phyloP scores from a whole-genome alignment of 1,140 invertebrate species.

The Cheumatopsyche charites region DNA sequence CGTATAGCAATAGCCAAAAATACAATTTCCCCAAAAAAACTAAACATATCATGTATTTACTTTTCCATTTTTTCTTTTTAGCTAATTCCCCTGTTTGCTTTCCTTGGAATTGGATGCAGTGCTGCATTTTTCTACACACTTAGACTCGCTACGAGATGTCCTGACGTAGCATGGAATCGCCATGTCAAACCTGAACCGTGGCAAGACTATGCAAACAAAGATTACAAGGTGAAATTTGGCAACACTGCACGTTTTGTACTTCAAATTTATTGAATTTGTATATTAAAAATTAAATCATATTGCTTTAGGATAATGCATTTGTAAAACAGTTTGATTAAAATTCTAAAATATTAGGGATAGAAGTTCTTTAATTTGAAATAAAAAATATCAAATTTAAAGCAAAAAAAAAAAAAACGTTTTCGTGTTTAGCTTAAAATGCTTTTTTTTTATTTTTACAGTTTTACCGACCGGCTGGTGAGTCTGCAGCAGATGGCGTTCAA shows the following conservation, averaged over 20 bases:
- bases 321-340: no score
- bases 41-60: background rate
- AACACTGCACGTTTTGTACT: no score
- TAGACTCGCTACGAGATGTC: constrained; percentile 73
- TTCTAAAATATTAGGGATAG: no score
- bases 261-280: no score
- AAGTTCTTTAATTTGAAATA: no score
- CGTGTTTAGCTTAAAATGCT: no score
- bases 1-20: background rate
- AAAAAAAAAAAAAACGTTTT: no score
- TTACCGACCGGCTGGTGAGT: background rate
- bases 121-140: constrained; percentile 68
- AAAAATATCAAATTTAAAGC: no score
- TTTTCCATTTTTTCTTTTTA: constrained; percentile 51
- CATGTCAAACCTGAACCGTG: constrained; percentile 77
- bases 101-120: constrained; percentile 66
- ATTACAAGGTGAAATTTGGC: constrained; percentile 76
- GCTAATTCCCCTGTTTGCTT: constrained; percentile 81
- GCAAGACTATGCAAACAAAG: constrained; percentile 77
- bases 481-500: background rate
- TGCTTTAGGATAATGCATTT: no score
- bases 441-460: background rate
- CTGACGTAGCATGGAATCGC: constrained; percentile 80
- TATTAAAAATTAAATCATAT: no score
- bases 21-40: background rate